Evolutionary conservation across 1,140 invertebrate species (phyloP), one percentile per base, ranked within the genome.

Genomic region (Meloidogyne floridensis): DNA sequence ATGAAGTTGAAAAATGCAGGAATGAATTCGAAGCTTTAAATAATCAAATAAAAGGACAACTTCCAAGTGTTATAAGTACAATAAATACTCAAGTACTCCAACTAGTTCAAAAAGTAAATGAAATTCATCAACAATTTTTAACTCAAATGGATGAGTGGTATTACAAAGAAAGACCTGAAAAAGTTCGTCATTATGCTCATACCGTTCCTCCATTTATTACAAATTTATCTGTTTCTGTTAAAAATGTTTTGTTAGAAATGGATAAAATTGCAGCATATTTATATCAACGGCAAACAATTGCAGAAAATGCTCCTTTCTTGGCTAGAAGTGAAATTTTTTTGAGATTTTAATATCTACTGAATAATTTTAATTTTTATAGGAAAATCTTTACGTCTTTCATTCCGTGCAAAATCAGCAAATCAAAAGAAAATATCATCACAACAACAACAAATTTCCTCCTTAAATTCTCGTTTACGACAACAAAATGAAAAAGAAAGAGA

Each of bases 11-110:
- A 65, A 87, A 73, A 56, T 69, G 76, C 3, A 54, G 75, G 8
- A 81, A 76, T 72, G 85, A 86, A 65, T 86, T 81, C 75, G 85
- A 87, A 54, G 85, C 85, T 42, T 74, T 86, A 53, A 86, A 86
- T 81, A 81, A 80, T 56, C 85, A 86, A 53, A 59, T 86, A 43
- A 86, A 86, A 77, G 47, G 20, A 15, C 75, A 83, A 20, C 72
- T 85, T 13, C 84, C 84, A 3, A 85, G 84, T 56, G 43, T 84
- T n/a, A 83, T 86, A 56, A 77, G 53, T 47, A 77, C 80, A n/a
- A 86, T 84, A 13, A 84, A 84, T 69, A 79, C 83, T 72, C 69
- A 76, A 69, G 84, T 84, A 43, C 54, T 51, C 13, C 11, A 65
- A 15, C 42, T 84, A 43, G 76, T 83, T 43, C 78, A 86, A 72